Percentiles rank a stretch among this genome's conserved stretches.
Conservation (phyloP, 2,113 vertebrate genomes). For the Microcebus murinus region DNA sequence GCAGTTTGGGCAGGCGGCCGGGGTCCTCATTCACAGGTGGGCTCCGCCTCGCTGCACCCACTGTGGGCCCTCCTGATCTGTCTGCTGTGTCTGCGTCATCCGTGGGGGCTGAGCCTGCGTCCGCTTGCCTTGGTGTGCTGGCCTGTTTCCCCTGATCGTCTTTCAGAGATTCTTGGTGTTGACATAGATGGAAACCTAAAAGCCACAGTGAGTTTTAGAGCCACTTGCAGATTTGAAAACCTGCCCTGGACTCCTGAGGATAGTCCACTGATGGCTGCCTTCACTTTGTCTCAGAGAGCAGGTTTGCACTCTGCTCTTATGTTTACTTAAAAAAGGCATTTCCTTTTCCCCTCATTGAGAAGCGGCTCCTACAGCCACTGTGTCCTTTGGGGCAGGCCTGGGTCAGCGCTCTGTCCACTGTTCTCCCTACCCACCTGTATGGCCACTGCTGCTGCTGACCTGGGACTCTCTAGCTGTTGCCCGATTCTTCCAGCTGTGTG, state of each 20-base stretch:
- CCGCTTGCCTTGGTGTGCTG: not conserved
- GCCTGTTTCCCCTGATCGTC: rapidly evolving
- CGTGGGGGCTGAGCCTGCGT: not conserved
- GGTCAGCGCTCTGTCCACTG: rapidly evolving
- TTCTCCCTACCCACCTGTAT: rapidly evolving
- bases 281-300: no score
- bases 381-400: rapidly evolving
- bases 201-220: not conserved
- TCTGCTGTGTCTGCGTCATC: rapidly evolving
- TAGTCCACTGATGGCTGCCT: not conserved
- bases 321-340: not conserved
- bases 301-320: not conserved
- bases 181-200: not conserved
- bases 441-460: not conserved
- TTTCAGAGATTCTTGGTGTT: not conserved
- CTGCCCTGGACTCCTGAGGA: not conserved
- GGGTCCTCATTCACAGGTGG: slow-evolving; percentile 95
- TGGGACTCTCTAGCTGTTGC: rapidly evolving
- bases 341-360: not conserved
- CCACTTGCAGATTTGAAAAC: not conserved
- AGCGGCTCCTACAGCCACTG: not conserved
- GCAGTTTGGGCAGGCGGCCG: slow-evolving; percentile 93
- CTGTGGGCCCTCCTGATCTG: rapidly evolving
- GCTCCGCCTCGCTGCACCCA: not conserved
- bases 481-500: no score